phyloP scores from a whole-genome alignment of 2,888 invertebrate species.

The Netelia virgata region DNA sequence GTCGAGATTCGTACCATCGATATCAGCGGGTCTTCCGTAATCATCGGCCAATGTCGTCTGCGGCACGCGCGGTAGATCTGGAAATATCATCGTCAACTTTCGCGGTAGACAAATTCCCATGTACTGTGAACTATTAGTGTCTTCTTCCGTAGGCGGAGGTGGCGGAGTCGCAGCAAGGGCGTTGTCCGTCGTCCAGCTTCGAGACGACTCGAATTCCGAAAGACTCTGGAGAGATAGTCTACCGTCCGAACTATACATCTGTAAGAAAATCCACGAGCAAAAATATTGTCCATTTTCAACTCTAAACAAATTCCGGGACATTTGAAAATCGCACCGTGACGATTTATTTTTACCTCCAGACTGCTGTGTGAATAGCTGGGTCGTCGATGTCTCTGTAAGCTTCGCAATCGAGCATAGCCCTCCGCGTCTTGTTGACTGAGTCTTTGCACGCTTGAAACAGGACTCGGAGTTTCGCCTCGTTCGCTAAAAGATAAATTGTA shows the following conservation, averaged over 20 bases:
- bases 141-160: constrained; percentile 82
- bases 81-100: constrained; percentile 89
- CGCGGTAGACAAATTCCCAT: constrained; percentile 92
- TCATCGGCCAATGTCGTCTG: constrained; percentile 58
- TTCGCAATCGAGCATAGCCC: constrained; percentile 91
- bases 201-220: constrained; percentile 81
- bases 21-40: constrained; percentile 64
- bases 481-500: constrained; percentile 86
- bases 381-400: constrained; percentile 88
- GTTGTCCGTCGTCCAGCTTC: constrained; percentile 81
- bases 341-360: constrained; percentile 76
- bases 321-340: no score
- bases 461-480: constrained; percentile 92
- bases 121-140: constrained; percentile 87
- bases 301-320: neutral
- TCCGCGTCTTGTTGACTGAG: constrained; percentile 91
- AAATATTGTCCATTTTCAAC: constrained; percentile 21
- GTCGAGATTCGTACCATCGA: constrained; percentile 74
- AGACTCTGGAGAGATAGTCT: constrained; percentile 82
- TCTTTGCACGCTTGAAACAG: constrained; percentile 94
- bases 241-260: constrained; percentile 83
- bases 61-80: constrained; percentile 81
- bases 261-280: constrained; percentile 40
- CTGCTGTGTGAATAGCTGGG: constrained; percentile 88
- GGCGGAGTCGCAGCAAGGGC: constrained; percentile 77